A percentile compares a stretch with the other conserved stretches of the same genome.
Evolutionary conservation across 92 coral and sea anemone genomes (phyloP).

Genomic region (Virgularia gustaviana): DNA sequence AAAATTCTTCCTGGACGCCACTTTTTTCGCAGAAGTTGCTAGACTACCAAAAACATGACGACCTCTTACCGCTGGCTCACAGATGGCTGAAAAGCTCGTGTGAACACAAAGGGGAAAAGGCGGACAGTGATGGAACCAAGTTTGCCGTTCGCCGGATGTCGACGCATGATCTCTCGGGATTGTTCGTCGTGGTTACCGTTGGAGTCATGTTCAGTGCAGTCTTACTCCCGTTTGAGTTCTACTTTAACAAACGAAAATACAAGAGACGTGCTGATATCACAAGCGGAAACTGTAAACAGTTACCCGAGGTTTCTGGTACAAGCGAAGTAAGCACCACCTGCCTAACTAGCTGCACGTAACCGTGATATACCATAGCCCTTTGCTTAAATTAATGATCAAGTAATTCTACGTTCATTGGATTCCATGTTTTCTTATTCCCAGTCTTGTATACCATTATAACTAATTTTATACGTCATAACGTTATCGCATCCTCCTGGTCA

Average conservation of each 20-base stretch:
- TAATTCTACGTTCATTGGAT: too few species aligned
- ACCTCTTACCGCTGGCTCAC: conserved; percentile 11
- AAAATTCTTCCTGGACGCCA: conserved; percentile 27
- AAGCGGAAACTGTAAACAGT: not conserved
- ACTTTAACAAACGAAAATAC: not conserved
- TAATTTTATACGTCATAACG: too few species aligned
- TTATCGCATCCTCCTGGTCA: too few species aligned
- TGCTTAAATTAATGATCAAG: too few species aligned
- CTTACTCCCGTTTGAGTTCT: not conserved
- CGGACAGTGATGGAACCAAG: not conserved
- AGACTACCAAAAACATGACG: conserved; percentile 19
- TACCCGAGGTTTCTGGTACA: not conserved
- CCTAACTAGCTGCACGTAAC: too few species aligned
- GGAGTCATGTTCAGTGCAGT: not conserved
- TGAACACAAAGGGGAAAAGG: not conserved
- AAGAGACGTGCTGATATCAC: not conserved
- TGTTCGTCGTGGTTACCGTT: conserved; percentile 17
- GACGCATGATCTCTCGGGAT: conserved; percentile 17
- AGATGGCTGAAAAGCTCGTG: conserved; percentile 36
- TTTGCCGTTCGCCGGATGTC: conserved; percentile 19
- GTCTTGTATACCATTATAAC: too few species aligned
- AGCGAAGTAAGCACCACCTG: too few species aligned
- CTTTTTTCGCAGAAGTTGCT: conserved; percentile 12
- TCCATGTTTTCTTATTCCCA: too few species aligned
- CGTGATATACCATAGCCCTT: too few species aligned